Base-by-base conservation (phyloP, 2,888 invertebrate genomes). In the Reticulitermes lucifugus region DNA sequence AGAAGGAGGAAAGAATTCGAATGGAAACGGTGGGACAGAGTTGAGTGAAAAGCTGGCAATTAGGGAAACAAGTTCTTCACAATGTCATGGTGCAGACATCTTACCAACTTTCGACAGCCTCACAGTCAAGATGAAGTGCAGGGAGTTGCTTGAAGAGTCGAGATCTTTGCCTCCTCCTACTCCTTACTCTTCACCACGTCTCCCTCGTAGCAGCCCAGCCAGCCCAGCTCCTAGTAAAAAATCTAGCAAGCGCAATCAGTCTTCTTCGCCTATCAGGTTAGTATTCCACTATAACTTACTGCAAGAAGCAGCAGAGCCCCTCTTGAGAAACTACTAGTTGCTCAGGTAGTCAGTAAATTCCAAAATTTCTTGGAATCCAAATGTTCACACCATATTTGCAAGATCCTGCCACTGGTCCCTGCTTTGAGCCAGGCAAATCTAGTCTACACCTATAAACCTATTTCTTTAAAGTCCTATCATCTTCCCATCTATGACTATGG, bases 191-290 rank as follows among this genome's bases (percentile, higher is more conserved):
- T 89, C 90, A 25, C 87, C 89, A 10, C 88, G 96, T 88, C 91
- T 96, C 86, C 95, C 96, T 25, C 93, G 96, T 89, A 95, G 96
- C 89, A 95, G 94, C n/a, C 96, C 96, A 77, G 94, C 94, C 70
- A 95, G 94, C 85, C 96, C 95, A 83, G 95, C 94, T 21, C 94
- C 94, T 79, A 93, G 94, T 87, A 95, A 95, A 90, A 95, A 95
- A 90, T 94, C 87, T 94, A 94, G 93, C 87, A 95, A 95, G 89
- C 92, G 96, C 83, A 95, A 96, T 88, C 95, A 96, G 88, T 96
- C 96, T 79, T 94, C 96, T 14, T 96, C 96, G 51, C 96, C 96
- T 5, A 96, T 96, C 88, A 92, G 95, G 92, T 92, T 87, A 86
- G 46, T 55, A 55, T 18, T 55, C 14, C 46, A 35, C 35, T 35